Evolutionary conservation across 2,113 vertebrate species (phyloP).

Genomic region (Hepsetus odoe): DNA sequence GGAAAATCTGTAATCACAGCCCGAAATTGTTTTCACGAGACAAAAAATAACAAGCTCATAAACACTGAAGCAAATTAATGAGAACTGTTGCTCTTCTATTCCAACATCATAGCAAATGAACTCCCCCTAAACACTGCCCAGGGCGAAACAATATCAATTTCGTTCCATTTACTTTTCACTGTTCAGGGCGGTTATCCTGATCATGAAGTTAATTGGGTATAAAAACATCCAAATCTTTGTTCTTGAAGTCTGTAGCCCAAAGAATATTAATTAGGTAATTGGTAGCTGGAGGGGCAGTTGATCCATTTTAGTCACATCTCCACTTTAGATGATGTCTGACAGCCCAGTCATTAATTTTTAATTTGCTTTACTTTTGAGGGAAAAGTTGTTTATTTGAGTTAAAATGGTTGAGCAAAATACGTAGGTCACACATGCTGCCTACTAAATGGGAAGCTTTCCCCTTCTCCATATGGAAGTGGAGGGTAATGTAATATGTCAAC

Average conservation of each 20-base stretch:
- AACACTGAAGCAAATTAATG: slow-evolving; percentile 44
- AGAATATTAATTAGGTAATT: slow-evolving; percentile 47
- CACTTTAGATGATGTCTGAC: slow-evolving; percentile 13
- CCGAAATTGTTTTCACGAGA: slow-evolving; percentile 44
- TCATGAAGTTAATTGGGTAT: slow-evolving; percentile 47
- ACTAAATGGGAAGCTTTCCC: not conserved
- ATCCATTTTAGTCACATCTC: not conserved
- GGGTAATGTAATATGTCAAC: too few relatives aligned
- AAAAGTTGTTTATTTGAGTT: not conserved
- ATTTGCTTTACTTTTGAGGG: not conserved
- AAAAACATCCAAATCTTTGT: slow-evolving; percentile 43
- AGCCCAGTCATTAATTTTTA: slow-evolving; percentile 17
- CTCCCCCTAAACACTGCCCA: slow-evolving; percentile 37
- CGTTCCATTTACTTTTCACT: slow-evolving; percentile 37
- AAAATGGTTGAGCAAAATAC: not conserved
- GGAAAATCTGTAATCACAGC: slow-evolving; percentile 49
- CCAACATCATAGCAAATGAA: slow-evolving; percentile 43
- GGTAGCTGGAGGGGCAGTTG: slow-evolving; percentile 22
- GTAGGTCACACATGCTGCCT: not conserved
- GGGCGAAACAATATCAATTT: slow-evolving; percentile 33
- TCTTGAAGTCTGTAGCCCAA: slow-evolving; percentile 27
- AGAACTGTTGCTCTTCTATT: slow-evolving; percentile 31
- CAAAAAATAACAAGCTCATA: slow-evolving; percentile 41
- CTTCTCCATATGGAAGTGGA: not conserved
- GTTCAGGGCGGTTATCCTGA: slow-evolving; percentile 27